Evolutionary conservation across 2,888 invertebrate species (phyloP).

Genomic region (Watsonalla cultraria): DNA sequence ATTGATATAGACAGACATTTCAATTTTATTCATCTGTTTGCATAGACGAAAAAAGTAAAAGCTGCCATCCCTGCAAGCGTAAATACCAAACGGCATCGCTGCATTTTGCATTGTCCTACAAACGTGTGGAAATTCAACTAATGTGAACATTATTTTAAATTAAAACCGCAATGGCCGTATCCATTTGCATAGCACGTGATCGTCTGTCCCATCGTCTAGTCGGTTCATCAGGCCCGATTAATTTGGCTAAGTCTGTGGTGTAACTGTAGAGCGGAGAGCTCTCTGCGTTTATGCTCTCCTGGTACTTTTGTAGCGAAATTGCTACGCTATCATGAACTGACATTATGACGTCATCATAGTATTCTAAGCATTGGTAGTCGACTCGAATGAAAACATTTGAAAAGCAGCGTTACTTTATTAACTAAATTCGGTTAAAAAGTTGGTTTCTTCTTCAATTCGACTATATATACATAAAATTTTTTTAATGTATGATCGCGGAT

Average conservation of each 20-base stretch:
- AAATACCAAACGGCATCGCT: background rate
- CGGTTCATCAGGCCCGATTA: slow-evolving; percentile 66
- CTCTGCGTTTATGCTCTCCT: background rate
- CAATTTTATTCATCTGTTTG: no score
- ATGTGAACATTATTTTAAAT: slow-evolving; percentile 50
- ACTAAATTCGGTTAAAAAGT: no score
- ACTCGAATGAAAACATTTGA: no score
- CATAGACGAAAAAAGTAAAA: no score
- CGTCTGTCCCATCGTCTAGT: slow-evolving; percentile 70
- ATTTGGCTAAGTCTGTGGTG: slow-evolving; percentile 38
- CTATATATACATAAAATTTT: no score
- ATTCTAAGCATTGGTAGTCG: no score
- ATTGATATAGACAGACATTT: no score
- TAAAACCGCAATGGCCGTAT: slow-evolving; percentile 61
- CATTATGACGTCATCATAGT: no score
- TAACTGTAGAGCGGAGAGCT: slow-evolving; percentile 9
- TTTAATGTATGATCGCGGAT: no score
- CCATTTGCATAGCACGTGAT: slow-evolving; percentile 75
- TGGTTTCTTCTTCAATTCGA: no score
- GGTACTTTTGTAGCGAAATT: background rate
- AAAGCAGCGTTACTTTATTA: no score
- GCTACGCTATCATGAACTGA: background rate
- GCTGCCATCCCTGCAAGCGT: background rate
- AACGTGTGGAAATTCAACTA: slow-evolving; percentile 28
- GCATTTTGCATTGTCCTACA: background rate